Base-by-base conservation (phyloP, 1,140 invertebrate genomes). In the Cheumatopsyche charites region DNA sequence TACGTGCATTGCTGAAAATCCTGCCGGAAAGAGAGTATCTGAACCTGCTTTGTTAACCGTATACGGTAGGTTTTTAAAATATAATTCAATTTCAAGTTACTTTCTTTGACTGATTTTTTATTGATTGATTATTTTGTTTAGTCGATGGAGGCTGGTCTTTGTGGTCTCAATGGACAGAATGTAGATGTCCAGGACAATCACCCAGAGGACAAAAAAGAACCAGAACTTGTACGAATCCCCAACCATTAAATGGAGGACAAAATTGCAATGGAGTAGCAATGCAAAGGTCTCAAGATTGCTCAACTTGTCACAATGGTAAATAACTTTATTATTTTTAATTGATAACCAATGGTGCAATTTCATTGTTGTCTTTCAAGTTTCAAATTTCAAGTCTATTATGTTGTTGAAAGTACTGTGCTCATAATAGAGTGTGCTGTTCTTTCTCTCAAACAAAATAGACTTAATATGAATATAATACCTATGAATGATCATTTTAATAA, bases 1-100 rank as follows among this genome's bases (percentile, higher is more conserved):
- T 84, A 96, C 94, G 65, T 99, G 97, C 82, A 95, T 95, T 45
- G 96, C 97, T 1, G 92, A 95, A 81, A 98, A 98, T 81, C 89
- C 97, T 23, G 96, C 96, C 0, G 94, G 92, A 12, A 92, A 91
- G 78, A 86, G 95, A 72, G 85, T 91, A 66, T 95, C 93, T 61
- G 92, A 95, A 71, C 90, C 94, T 0, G 96, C 95, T 0, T 88
- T 91, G 55, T 87, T 99, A 65, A 94, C 92, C 58, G 96, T 99
- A 77, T 98, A 93, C 83, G 95, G 97, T 98, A 85, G 92, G 55
- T 58, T 25, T 25, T 47, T 7, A 7, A 13, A 47, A 3, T 12
- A 3, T 47, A 36, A 4, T 36, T 36, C 3, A 4, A 36, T 36
- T 36, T 4, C 9, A 36, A 4, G 29, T 36, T 4, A 36, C 9